Conservation (phyloP, 2,113 vertebrate species). For the Indri indri region DNA sequence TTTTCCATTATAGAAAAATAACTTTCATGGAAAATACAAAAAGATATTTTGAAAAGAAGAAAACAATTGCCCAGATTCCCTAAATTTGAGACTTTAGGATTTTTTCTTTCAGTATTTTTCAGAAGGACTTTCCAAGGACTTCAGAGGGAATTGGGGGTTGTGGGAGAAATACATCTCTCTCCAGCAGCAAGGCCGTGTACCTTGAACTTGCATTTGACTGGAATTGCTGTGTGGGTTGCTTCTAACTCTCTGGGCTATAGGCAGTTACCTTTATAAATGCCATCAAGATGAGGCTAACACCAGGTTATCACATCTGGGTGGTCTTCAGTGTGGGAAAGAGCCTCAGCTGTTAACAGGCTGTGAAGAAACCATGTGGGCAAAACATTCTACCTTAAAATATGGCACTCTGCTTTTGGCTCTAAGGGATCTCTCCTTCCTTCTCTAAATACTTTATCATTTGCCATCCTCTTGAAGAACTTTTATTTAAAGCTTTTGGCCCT, state of each 20-base stretch:
- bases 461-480: not conserved
- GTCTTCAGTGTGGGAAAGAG: constrained; percentile 5
- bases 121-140: constrained; percentile 17
- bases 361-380: constrained; percentile 52
- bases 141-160: not conserved
- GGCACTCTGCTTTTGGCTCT: not conserved
- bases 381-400: not conserved
- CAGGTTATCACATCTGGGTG: constrained; percentile 54
- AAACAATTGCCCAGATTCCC: not conserved
- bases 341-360: constrained; percentile 21
- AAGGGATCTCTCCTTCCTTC: not conserved
- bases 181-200: not conserved
- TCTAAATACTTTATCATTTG: not conserved
- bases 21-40: not conserved
- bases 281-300: not conserved
- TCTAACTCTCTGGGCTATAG: constrained; percentile 18
- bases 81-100: not conserved
- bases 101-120: constrained; percentile 17
- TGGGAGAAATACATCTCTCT: not conserved
- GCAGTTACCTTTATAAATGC: constrained; percentile 39
- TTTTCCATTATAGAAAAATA: not conserved
- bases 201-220: constrained; percentile 28
- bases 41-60: not conserved
- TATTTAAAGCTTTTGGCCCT: not conserved
- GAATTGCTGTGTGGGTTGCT: constrained; percentile 11